These are phyloP conservation scores for Spilosoma lubricipeda DNA, from an alignment of 2,888 invertebrate species.

Conservation along the genomic window DNA sequence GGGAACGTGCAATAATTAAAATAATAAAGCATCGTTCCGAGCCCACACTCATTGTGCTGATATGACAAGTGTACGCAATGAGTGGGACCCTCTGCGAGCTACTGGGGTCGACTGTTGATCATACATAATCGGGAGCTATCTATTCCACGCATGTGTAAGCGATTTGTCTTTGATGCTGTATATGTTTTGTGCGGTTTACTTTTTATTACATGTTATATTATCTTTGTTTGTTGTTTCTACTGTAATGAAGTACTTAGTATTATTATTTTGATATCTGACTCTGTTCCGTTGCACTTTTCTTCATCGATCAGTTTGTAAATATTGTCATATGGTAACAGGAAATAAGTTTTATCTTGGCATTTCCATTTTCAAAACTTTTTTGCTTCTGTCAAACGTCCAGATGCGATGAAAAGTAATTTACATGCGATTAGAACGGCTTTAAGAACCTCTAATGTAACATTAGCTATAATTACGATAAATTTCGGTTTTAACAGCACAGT, in stretches of 20 bases:
- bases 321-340: constrained; percentile 9
- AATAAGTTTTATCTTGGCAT: neutral
- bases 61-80: constrained; percentile 85
- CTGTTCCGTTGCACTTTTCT: constrained; percentile 3
- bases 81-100: constrained; percentile 65
- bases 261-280: constrained; percentile 16
- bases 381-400: neutral
- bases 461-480: neutral
- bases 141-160: constrained; percentile 30
- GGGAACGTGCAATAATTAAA: constrained; percentile 84
- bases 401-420: neutral
- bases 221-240: constrained; percentile 16
- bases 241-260: constrained; percentile 13
- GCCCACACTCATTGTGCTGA: constrained; percentile 75
- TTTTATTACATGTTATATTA: constrained; percentile 12
- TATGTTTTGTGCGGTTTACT: constrained; percentile 7
- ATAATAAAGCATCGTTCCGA: constrained; percentile 81
- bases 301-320: constrained; percentile 9
- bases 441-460: neutral
- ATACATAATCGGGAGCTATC: constrained; percentile 42
- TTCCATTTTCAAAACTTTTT: neutral
- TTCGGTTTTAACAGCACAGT: neutral
- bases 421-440: neutral
- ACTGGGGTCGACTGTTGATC: constrained; percentile 54
- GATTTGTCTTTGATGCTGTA: constrained; percentile 19